These are phyloP conservation scores for Saturnia pavonia DNA, from an alignment of 2,888 invertebrate species.

Conservation along the genomic window DNA sequence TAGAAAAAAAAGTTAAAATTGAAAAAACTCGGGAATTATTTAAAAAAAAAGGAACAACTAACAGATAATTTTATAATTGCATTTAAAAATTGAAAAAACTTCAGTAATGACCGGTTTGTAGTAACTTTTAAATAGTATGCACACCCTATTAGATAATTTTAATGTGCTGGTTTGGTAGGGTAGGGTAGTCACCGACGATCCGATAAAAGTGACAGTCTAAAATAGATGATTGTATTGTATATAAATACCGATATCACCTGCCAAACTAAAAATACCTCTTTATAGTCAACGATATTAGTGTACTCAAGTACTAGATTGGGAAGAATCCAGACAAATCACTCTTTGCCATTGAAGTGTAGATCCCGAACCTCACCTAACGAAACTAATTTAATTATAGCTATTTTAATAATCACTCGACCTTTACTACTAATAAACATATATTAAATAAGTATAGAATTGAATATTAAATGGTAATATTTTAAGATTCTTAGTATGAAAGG, in stretches of 20 bases:
- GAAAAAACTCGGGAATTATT: too few species aligned
- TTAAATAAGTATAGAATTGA: too few species aligned
- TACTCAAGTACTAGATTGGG: not conserved
- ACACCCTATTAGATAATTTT: too few species aligned
- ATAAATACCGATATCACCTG: conserved; percentile 1
- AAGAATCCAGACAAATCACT: not conserved
- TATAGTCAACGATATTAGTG: not conserved
- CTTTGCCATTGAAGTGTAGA: not conserved
- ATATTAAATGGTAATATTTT: too few species aligned
- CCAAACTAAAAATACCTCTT: not conserved
- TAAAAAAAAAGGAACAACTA: too few species aligned
- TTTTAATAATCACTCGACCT: not conserved
- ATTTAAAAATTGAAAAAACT: too few species aligned
- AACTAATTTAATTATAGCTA: not conserved
- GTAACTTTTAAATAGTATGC: too few species aligned
- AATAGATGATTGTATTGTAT: not conserved
- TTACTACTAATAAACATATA: too few species aligned
- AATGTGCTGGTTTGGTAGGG: not conserved
- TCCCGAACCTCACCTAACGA: not conserved
- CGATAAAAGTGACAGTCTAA: not conserved
- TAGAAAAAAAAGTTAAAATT: too few species aligned
- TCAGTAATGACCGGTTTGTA: too few species aligned
- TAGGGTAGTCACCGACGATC: not conserved
- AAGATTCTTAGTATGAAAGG: too few species aligned
- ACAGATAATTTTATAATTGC: too few species aligned